A percentile compares a stretch with the other conserved stretches of the same genome.
phyloP scores from a whole-genome alignment of 2,113 vertebrate genomes.

The Rissa tridactyla region DNA sequence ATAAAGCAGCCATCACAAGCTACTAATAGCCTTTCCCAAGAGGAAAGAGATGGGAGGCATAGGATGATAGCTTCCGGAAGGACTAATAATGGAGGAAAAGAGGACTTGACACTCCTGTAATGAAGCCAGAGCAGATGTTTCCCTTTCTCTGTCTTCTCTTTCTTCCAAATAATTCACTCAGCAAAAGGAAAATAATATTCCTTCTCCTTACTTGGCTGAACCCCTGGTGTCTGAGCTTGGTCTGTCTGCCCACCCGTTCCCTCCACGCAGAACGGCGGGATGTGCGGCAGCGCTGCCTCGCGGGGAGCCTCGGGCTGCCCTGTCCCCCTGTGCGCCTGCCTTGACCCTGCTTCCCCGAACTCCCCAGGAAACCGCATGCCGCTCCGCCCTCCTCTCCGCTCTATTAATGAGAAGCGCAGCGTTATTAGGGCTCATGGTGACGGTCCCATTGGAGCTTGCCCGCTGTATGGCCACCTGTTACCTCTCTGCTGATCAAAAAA shows the following conservation, averaged over 20 bases:
- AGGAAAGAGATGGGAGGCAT: not conserved
- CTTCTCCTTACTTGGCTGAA: not conserved
- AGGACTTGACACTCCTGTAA: conserved; percentile 20
- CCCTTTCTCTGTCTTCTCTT: not conserved
- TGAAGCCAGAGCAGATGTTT: conserved; percentile 12
- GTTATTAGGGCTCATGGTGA: not conserved
- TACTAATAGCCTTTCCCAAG: conserved; percentile 6
- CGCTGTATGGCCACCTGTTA: not conserved
- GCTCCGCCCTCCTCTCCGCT: not conserved
- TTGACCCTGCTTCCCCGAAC: not conserved
- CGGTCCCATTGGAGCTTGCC: not conserved
- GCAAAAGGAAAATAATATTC: not conserved
- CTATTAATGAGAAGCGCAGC: not conserved
- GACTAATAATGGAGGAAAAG: not conserved
- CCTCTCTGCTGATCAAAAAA: not conserved
- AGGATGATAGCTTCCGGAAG: not conserved
- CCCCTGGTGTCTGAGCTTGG: fast-evolving
- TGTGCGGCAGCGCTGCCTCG: not conserved
- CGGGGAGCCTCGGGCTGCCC: not conserved
- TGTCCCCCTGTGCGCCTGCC: not conserved
- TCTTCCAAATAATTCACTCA: not conserved
- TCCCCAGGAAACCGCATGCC: not conserved
- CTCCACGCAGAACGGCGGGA: fast-evolving
- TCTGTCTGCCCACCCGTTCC: fast-evolving
- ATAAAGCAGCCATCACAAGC: not conserved